Evolutionary conservation across 1,140 invertebrate genomes (phyloP).

Genomic region (Apis florea): DNA sequence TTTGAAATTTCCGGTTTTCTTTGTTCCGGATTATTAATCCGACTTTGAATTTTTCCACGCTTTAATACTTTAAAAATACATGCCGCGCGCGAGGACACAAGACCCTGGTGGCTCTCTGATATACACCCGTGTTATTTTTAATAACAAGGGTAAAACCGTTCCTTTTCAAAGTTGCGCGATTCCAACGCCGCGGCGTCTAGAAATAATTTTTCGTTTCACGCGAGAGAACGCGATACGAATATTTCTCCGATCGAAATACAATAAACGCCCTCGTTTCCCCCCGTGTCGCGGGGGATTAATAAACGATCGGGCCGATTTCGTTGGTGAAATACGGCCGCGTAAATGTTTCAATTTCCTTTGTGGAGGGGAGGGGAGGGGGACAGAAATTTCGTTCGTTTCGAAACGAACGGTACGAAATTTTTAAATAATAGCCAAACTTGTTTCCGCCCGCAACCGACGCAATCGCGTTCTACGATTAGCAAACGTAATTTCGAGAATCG

Average conservation of each 20-base stretch:
- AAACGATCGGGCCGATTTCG: neutral
- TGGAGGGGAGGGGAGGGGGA: too few species aligned
- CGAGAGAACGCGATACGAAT: neutral
- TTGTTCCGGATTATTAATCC: neutral
- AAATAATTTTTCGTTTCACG: neutral
- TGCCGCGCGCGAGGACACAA: too few species aligned
- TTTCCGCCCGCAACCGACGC: neutral
- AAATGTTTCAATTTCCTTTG: neutral
- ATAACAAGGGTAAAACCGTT: neutral
- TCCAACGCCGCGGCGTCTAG: neutral
- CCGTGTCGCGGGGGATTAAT: neutral
- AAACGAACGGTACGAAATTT: too few species aligned
- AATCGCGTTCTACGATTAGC: conserved; percentile 10
- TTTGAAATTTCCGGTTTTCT: neutral
- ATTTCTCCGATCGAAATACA: neutral
- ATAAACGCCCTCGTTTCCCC: neutral
- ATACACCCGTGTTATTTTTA: conserved; percentile 11
- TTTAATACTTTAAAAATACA: conserved; percentile 36
- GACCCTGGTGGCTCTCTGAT: neutral
- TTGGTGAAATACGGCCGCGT: neutral
- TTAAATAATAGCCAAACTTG: neutral
- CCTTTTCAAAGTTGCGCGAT: neutral
- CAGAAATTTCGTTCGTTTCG: neutral
- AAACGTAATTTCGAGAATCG: conserved; percentile 18
- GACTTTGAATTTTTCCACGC: neutral